Evolutionary conservation across 2,797 vertebrate genomes (phyloP).

Genomic region (Sebastes taczanowskii): DNA sequence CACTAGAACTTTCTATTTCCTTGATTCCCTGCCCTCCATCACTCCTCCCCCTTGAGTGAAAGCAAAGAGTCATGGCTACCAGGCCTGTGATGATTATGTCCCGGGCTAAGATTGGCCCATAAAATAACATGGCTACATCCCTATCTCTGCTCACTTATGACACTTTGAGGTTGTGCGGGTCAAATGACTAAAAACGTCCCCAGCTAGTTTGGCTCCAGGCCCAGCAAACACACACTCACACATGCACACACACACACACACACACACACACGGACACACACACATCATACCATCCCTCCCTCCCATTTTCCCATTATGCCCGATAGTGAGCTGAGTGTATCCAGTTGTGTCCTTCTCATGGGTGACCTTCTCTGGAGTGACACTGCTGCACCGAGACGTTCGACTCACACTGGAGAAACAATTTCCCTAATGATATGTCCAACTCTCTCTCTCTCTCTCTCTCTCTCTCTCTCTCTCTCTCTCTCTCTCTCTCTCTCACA

Average conservation of each 20-base stretch:
- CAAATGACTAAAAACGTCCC: constrained; percentile 82
- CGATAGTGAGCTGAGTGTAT: constrained; percentile 75
- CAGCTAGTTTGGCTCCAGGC: constrained; percentile 74
- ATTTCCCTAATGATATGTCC: constrained; percentile 75
- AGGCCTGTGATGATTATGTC: constrained; percentile 57
- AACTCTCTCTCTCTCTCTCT: constrained; percentile 3
- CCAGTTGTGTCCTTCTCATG: constrained; percentile 68
- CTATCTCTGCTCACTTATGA: constrained; percentile 80
- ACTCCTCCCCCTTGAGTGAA: constrained; percentile 35
- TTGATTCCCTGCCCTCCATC: constrained; percentile 13
- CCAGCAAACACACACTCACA: constrained; percentile 38
- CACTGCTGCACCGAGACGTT: constrained; percentile 63
- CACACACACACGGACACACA: constrained; percentile 8
- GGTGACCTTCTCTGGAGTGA: constrained; percentile 76
- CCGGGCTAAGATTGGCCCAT: constrained; percentile 60
- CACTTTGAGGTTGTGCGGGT: constrained; percentile 81
- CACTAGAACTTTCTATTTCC: constrained; percentile 45
- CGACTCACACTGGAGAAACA: constrained; percentile 68
- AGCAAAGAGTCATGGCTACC: constrained; percentile 54
- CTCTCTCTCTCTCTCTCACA: not conserved
- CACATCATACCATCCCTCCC: constrained; percentile 40
- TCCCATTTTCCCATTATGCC: constrained; percentile 57
- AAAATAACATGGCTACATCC: constrained; percentile 65
- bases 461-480: not conserved
- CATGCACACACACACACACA: constrained; percentile 8